phyloP scores from a whole-genome alignment of 2,113 vertebrate genomes.

The Tupaia tana region DNA sequence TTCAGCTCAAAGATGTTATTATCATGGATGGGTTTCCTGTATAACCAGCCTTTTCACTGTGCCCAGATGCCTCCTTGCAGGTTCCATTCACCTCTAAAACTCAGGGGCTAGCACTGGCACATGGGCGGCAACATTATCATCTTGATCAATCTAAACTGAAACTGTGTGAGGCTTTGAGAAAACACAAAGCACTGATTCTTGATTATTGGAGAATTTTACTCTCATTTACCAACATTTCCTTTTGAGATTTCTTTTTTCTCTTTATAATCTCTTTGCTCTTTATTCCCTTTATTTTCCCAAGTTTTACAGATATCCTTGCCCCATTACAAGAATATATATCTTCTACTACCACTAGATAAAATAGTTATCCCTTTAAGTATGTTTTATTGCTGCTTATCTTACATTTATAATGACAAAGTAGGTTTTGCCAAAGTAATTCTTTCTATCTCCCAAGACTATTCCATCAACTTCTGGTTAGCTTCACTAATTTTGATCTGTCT shows the following conservation, averaged over 20 bases:
- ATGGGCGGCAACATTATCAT: neutral
- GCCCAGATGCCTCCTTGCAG: neutral
- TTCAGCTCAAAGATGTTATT: neutral
- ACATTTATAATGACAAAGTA: slow-evolving; percentile 9
- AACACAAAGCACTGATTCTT: neutral
- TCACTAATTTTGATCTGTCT: slow-evolving; percentile 7
- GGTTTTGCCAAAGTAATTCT: neutral
- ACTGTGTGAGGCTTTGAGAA: neutral
- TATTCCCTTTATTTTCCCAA: slow-evolving; percentile 6
- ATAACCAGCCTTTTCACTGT: neutral
- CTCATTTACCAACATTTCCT: neutral
- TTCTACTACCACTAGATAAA: neutral
- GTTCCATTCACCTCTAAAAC: neutral
- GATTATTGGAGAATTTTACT: neutral
- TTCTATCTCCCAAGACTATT: neutral
- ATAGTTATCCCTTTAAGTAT: neutral
- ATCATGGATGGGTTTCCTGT: neutral
- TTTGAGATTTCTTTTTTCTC: neutral
- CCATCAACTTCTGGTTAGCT: neutral
- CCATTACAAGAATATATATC: neutral
- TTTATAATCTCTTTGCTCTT: neutral
- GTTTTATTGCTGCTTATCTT: neutral
- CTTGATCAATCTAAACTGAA: neutral
- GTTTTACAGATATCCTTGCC: neutral
- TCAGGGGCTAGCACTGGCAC: neutral